Evolutionary conservation across 2,888 invertebrate genomes (phyloP), one percentile per base, ranked within the genome.

Genomic region (Drosophila fulvimacula): DNA sequence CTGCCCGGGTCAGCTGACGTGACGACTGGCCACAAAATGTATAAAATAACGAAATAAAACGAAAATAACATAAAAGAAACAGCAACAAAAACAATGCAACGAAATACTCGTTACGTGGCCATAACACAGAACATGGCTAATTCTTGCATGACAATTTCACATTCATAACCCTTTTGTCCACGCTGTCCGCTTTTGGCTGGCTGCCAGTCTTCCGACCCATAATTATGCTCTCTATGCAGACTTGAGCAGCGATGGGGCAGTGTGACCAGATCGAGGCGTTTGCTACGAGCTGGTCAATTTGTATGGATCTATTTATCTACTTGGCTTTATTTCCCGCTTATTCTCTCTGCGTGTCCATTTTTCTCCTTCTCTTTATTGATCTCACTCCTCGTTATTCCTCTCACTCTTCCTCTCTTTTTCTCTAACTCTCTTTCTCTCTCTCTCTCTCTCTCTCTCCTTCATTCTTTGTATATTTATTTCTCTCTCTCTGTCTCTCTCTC

Each of bases 141-240:
- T 90, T 91, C 91, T 91, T 86, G 91, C 91, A 91, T 91, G 91
- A 91, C 91, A 91, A 90, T 85, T 88, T 79, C 91, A 90, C 91
- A 91, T 91, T 91, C 90, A 91, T 91, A 91, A 91, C 89, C 85
- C 85, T 87, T 88, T 84, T 79, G 79, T 79, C 42, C 64, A 55
- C 68, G 61, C 52, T 73, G 84, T 69, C 68, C 60, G 67, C 49
- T 19, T 67, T 69, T 73, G 57, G 79, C 68, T 52, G 49, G 66
- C 64, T 72, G 73, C 70, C 88, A 74, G 68, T 68, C 73, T 78
- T 85, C 65, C 78, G 81, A 65, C 81, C 88, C 88, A 88, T 88
- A 85, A 88, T 71, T 79, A 82, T 87, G 73, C 85, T 56, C 69
- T 72, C 38, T 49, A 46, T 36, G 36, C 27, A 24, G 30, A n/a